Conservation (phyloP, 2,888 invertebrate genomes). For the Rhimphoctona megacephalus region DNA sequence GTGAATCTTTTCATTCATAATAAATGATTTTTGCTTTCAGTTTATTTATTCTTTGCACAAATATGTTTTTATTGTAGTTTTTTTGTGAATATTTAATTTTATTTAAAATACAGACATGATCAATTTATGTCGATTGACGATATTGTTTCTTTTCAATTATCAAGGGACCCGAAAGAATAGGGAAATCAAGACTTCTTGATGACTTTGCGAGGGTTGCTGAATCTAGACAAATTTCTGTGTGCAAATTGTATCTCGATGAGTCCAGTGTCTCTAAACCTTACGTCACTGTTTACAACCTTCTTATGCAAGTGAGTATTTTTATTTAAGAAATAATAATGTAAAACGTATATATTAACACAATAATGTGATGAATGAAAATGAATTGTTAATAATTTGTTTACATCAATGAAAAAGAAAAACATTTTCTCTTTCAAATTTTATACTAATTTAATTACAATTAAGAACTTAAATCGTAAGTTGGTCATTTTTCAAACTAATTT, state of each 20-base stretch:
- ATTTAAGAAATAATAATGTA: background rate
- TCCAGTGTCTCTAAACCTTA: slow-evolving; percentile 71
- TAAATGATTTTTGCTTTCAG: background rate
- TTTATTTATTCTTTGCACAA: background rate
- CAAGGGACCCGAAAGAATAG: slow-evolving; percentile 79
- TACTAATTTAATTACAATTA: background rate
- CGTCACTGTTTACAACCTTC: slow-evolving; percentile 71
- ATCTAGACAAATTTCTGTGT: slow-evolving; percentile 70
- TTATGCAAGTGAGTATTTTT: slow-evolving; percentile 73
- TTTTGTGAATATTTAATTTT: too few relatives aligned
- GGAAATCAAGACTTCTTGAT: slow-evolving; percentile 87
- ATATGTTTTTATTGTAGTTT: background rate
- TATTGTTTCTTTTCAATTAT: background rate
- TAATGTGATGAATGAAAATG: background rate
- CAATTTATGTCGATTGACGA: background rate
- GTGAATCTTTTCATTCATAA: background rate
- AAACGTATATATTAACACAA: background rate
- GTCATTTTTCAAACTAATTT: background rate
- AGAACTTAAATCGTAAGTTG: background rate
- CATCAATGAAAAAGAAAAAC: background rate
- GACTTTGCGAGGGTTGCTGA: slow-evolving; percentile 70
- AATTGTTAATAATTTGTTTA: too few relatives aligned
- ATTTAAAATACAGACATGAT: background rate
- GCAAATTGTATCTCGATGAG: slow-evolving; percentile 69
- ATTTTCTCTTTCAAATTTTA: background rate